Conservation (phyloP, 2,888 invertebrate species). For the Drosophila conformis region DNA sequence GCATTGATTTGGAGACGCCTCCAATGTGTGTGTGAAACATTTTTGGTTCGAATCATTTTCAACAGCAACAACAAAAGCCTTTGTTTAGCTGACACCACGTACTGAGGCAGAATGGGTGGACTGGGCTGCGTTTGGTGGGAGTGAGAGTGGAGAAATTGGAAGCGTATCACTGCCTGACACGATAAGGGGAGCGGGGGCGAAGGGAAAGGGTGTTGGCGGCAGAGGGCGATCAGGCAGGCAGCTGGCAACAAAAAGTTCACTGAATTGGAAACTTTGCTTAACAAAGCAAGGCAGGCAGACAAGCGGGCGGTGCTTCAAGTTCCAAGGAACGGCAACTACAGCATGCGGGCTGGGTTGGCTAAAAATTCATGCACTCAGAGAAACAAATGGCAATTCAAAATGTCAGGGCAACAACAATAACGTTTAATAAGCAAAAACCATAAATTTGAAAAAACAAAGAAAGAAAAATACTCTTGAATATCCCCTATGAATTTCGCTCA, state of each 20-base stretch:
- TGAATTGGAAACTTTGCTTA: constrained; percentile 77
- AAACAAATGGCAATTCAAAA: background rate
- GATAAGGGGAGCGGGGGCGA: background rate
- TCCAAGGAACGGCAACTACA: constrained; percentile 23
- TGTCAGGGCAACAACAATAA: background rate
- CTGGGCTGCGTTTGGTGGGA: background rate
- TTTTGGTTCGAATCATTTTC: constrained; percentile 33
- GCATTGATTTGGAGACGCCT: constrained; percentile 29
- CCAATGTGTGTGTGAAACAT: constrained; percentile 3
- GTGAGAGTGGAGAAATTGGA: constrained; percentile 7
- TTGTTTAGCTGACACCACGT: constrained; percentile 48
- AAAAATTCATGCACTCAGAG: constrained; percentile 14
- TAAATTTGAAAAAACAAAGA: background rate
- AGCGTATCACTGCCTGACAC: constrained; percentile 1
- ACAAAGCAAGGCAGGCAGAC: constrained; percentile 39
- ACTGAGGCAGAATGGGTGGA: background rate
- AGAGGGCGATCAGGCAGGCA: constrained; percentile 39
- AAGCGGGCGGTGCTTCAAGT: background rate
- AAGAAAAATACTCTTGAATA: background rate
- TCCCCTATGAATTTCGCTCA: background rate
- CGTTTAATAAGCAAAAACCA: background rate
- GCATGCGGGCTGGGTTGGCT: constrained; percentile 39
- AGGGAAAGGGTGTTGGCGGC: background rate
- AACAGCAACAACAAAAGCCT: constrained; percentile 43
- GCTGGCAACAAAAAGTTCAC: constrained; percentile 71